These are phyloP conservation scores for Trachelus tabidus DNA, from an alignment of 2,888 invertebrate species.

Conservation along the genomic window DNA sequence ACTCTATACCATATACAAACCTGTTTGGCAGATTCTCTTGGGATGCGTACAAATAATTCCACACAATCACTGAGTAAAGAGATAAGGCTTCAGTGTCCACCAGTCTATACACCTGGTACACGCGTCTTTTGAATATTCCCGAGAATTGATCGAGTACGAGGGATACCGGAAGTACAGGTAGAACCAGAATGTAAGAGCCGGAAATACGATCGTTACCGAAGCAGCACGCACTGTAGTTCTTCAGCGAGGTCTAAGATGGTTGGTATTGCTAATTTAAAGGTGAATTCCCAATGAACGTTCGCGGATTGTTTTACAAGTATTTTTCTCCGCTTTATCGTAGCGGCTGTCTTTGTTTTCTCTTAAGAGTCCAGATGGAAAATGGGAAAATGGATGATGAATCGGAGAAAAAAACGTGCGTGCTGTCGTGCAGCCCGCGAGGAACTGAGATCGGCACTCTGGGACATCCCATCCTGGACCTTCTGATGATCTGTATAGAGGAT, in stretches of 20 bases:
- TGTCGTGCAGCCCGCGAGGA: constrained; percentile 52
- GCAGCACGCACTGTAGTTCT: not conserved
- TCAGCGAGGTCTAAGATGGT: not conserved
- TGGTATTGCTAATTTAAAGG: not conserved
- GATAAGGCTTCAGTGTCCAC: not conserved
- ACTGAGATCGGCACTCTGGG: constrained; percentile 39
- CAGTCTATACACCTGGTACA: not conserved
- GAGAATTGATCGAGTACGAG: not conserved
- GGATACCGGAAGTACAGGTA: not conserved
- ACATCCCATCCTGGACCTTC: constrained; percentile 34
- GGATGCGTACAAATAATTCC: not conserved
- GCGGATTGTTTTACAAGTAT: not conserved
- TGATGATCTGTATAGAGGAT: constrained; percentile 19
- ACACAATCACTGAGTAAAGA: not conserved
- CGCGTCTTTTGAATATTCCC: not conserved
- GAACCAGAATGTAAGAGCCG: not conserved
- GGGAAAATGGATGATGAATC: not conserved
- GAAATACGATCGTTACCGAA: not conserved
- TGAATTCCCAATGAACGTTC: not conserved
- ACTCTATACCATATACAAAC: not conserved
- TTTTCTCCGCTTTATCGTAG: not conserved
- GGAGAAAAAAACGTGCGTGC: constrained; percentile 38
- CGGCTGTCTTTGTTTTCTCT: not conserved
- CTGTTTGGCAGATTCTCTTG: not conserved
- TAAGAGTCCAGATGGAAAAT: not conserved